Percentiles rank a stretch among this genome's conserved stretches.
Evolutionary conservation across 1,140 invertebrate species (phyloP).

Genomic region (Drosophila micromelanica): DNA sequence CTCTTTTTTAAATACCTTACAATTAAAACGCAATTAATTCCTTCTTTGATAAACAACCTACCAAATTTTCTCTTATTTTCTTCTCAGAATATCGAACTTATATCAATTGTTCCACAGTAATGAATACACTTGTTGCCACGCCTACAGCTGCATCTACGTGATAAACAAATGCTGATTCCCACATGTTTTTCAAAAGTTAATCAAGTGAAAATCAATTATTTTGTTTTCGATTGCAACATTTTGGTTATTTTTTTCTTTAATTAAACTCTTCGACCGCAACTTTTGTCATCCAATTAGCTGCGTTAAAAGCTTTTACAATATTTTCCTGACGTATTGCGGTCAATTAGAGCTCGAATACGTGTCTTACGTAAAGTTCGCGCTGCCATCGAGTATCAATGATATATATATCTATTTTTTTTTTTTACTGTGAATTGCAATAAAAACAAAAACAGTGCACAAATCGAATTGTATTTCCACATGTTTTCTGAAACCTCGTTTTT

Average conservation of each 20-base stretch:
- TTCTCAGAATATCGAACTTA: too few relatives aligned
- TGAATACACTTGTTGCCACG: too few relatives aligned
- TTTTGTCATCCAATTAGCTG: constrained; percentile 7
- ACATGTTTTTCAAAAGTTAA: neutral
- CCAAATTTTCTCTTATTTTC: too few relatives aligned
- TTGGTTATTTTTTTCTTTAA: neutral
- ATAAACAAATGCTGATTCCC: too few relatives aligned
- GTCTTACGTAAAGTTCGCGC: neutral
- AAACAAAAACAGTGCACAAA: neutral
- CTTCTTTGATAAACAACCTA: too few relatives aligned
- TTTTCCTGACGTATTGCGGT: neutral
- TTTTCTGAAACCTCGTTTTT: neutral
- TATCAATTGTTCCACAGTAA: neutral
- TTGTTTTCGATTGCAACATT: neutral
- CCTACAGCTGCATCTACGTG: too few relatives aligned
- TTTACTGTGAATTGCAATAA: neutral
- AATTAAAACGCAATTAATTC: too few relatives aligned
- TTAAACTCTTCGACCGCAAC: neutral
- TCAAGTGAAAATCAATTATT: neutral
- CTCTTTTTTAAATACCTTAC: too few relatives aligned
- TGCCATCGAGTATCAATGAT: neutral
- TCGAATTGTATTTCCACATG: neutral
- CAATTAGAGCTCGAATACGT: neutral
- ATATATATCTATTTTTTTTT: too few relatives aligned
- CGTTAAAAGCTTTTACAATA: neutral